A percentile compares a stretch with the other conserved stretches of the same genome.
phyloP scores from a whole-genome alignment of 2,797 vertebrate genomes.

The Gila robusta region DNA sequence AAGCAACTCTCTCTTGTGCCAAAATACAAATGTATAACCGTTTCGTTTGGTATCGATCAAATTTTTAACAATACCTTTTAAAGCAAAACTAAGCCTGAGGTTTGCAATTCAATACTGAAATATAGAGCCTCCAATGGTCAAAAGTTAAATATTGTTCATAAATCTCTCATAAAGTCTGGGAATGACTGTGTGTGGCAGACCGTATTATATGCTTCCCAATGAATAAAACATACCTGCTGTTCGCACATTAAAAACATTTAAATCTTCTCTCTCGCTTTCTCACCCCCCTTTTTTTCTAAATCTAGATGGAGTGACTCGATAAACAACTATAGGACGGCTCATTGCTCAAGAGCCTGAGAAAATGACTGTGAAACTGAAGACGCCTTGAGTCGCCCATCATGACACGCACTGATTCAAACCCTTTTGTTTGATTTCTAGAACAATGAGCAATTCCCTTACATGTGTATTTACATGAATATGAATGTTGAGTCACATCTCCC shows the following conservation, averaged over 20 bases:
- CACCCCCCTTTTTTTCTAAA: not conserved
- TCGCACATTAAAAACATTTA: slow-evolving; percentile 41
- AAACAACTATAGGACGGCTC: not conserved
- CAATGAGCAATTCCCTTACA: slow-evolving; percentile 8
- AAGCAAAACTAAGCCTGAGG: not conserved
- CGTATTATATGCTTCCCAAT: slow-evolving; percentile 37
- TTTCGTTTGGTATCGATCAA: not conserved
- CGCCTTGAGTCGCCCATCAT: not conserved
- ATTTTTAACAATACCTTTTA: not conserved
- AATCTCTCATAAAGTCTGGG: slow-evolving; percentile 1
- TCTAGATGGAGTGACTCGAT: not conserved
- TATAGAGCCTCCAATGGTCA: not conserved
- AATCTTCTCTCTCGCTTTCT: slow-evolving; percentile 10
- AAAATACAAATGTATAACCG: not conserved
- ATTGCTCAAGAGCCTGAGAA: not conserved
- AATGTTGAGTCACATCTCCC: slow-evolving; percentile 27
- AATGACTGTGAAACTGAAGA: not conserved
- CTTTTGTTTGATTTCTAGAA: slow-evolving; percentile 28
- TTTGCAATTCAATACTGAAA: not conserved
- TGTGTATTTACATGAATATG: slow-evolving; percentile 5
- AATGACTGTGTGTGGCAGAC: not conserved
- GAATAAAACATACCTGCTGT: slow-evolving; percentile 53
- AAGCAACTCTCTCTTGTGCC: not conserved
- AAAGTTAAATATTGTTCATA: slow-evolving; percentile 32
- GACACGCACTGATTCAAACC: not conserved